These are phyloP conservation scores for Scomber colias DNA, from an alignment of 2,113 vertebrate genomes.

Conservation along the genomic window DNA sequence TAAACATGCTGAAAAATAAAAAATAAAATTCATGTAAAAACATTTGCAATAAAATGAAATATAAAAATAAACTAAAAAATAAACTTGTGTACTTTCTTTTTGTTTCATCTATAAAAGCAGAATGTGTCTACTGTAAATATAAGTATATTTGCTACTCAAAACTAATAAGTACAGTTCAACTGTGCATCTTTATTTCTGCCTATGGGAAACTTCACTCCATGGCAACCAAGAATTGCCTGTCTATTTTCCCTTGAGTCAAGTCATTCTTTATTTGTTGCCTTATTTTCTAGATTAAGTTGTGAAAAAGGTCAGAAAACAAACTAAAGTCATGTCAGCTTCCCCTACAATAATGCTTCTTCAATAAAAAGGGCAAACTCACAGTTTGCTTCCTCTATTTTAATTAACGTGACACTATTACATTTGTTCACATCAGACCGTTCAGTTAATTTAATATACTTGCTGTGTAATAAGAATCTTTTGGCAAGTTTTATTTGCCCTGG, in stretches of 20 bases:
- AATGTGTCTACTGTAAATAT: too few species aligned
- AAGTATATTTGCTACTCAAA: too few species aligned
- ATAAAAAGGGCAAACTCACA: conserved; percentile 5
- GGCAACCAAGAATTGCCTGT: neutral
- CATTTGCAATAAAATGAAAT: too few species aligned
- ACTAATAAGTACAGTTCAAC: neutral
- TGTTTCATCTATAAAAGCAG: too few species aligned
- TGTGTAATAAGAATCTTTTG: neutral
- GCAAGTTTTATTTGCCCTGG: neutral
- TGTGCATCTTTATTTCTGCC: neutral
- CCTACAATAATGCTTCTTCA: conserved; percentile 15
- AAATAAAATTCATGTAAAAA: too few species aligned
- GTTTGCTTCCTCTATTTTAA: neutral
- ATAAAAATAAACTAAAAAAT: too few species aligned
- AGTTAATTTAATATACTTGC: conserved; percentile 19
- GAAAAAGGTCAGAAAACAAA: conserved; percentile 25
- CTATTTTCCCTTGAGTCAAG: neutral
- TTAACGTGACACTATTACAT: neutral
- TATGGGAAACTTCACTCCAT: neutral
- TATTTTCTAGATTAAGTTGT: neutral
- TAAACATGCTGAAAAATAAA: too few species aligned
- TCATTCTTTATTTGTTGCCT: conserved; percentile 15
- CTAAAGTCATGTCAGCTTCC: conserved; percentile 8
- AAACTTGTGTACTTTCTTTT: too few species aligned
- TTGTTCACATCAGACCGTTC: neutral